These are phyloP conservation scores for Tauraco erythrolophus DNA, from an alignment of 2,113 vertebrate genomes.

Conservation along the genomic window DNA sequence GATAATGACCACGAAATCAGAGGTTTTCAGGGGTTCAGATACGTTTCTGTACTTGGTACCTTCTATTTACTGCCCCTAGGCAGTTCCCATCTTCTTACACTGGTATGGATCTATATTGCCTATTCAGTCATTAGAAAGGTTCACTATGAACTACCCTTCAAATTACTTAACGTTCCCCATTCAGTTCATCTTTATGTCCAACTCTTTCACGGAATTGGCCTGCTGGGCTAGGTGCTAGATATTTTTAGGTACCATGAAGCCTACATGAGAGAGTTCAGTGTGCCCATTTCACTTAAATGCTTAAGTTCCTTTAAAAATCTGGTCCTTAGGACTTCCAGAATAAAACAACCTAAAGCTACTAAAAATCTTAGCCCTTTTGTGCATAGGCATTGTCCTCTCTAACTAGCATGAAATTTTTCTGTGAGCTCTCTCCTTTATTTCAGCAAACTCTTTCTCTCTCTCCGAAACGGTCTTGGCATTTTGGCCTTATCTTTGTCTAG, in stretches of 20 bases:
- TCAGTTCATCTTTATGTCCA: background rate
- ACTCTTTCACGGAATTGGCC: background rate
- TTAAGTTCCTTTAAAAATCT: background rate
- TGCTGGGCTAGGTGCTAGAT: background rate
- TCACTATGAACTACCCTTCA: background rate
- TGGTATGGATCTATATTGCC: background rate
- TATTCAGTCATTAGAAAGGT: background rate
- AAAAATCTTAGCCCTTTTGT: background rate
- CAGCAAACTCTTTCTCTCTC: background rate
- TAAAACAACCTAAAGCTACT: background rate
- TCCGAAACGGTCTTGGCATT: background rate
- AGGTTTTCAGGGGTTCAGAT: background rate
- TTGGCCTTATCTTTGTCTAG: slow-evolving; percentile 50
- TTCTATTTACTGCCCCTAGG: background rate
- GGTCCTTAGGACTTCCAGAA: background rate
- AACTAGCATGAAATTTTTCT: background rate
- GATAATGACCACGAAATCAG: background rate
- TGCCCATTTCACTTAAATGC: background rate
- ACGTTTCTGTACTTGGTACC: background rate
- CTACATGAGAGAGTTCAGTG: background rate
- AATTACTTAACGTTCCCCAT: background rate
- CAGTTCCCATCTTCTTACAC: background rate
- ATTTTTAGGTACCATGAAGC: background rate
- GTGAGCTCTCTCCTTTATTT: background rate
- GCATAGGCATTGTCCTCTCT: background rate